Evolutionary conservation across 2,113 vertebrate species (phyloP).

Genomic region (Vombatus ursinus): DNA sequence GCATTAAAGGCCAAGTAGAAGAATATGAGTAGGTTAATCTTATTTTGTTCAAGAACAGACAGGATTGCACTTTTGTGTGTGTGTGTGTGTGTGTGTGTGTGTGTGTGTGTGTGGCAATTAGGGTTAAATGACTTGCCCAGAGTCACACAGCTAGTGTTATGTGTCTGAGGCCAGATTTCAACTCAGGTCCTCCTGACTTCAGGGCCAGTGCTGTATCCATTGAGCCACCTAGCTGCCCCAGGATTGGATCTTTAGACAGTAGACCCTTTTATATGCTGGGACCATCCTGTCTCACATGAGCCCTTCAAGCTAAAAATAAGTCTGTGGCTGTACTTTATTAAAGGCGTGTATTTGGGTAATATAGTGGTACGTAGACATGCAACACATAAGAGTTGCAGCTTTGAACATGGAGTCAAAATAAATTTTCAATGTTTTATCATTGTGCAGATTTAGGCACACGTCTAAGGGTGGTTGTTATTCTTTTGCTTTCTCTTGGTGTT

Average conservation of each 20-base stretch:
- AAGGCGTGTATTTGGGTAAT: conserved; percentile 12
- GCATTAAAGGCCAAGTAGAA: not conserved
- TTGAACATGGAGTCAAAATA: conserved; percentile 31
- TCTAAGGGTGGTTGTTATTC: not conserved
- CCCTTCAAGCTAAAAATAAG: conserved; percentile 67
- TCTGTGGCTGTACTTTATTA: conserved; percentile 38
- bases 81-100: no score
- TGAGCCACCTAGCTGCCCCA: no score
- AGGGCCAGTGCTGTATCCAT: no score
- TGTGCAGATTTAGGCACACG: not conserved
- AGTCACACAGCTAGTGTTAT: no score
- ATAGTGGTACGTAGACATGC: conserved; percentile 9
- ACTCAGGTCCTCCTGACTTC: no score
- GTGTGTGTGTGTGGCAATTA: no score
- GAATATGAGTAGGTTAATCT: conserved; percentile 18
- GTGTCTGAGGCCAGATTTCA: no score
- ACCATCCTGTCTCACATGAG: conserved; percentile 37
- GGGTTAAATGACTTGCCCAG: no score
- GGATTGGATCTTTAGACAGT: conserved; percentile 38
- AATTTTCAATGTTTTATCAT: conserved; percentile 1
- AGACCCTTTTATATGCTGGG: not conserved
- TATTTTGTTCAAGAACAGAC: conserved; percentile 66
- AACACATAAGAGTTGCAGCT: conserved; percentile 10
- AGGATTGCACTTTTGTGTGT: conserved; percentile 36
- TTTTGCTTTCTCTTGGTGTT: not conserved